A percentile compares a stretch with the other conserved stretches of the same genome.
Conservation (phyloP, 2,113 vertebrate species). For the Pholis gunnellus region DNA sequence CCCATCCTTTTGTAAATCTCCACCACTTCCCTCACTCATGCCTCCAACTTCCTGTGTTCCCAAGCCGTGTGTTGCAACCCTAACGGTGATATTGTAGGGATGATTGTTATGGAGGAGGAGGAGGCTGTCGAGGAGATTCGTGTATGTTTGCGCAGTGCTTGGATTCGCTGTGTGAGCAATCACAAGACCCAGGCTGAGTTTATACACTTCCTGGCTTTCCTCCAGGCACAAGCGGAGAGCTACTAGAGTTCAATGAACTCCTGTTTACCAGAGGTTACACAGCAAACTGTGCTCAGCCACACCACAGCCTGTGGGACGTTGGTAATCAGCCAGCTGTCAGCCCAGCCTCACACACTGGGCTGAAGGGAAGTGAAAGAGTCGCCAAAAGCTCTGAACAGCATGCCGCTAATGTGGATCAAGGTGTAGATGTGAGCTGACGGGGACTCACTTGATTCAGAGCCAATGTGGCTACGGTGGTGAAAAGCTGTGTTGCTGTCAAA, state of each 20-base stretch:
- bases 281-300: conserved; percentile 11
- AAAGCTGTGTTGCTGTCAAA: neutral
- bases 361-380: conserved; percentile 31
- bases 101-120: conserved; percentile 37
- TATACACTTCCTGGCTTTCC: conserved; percentile 55
- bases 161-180: conserved; percentile 44
- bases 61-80: neutral
- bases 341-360: neutral
- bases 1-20: conserved; percentile 7
- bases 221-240: conserved; percentile 51
- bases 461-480: neutral
- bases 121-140: neutral
- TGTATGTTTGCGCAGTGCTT: conserved; percentile 53
- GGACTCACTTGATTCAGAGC: neutral
- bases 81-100: conserved; percentile 7
- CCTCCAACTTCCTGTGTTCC: conserved; percentile 55
- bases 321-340: conserved; percentile 31
- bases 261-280: conserved; percentile 44
- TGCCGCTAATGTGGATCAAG: conserved; percentile 39
- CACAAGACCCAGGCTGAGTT: conserved; percentile 66
- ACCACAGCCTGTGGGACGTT: conserved; percentile 19
- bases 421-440: neutral
- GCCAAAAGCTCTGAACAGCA: neutral
- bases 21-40: conserved; percentile 23
- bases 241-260: conserved; percentile 78